Base-by-base conservation (phyloP, 2,797 vertebrate species). In the Hemitrygon akajei region DNA sequence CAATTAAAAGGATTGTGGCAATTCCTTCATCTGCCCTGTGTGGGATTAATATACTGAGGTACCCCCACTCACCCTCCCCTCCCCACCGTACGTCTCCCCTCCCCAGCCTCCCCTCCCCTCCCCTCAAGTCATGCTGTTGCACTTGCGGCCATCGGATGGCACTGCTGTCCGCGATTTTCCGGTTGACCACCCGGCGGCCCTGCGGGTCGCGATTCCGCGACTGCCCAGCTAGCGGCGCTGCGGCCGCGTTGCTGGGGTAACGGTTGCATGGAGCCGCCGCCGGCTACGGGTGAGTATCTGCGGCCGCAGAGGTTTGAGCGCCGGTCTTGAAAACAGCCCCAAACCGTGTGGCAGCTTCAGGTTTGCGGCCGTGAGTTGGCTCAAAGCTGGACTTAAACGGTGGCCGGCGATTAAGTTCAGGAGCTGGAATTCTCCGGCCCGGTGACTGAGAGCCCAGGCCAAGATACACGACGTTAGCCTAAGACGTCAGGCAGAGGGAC, bases 211-310 rank as follows among this genome's bases (percentile, higher is more conserved):
- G 47, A 27, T 84, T 27, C 25, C 81, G 1, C 9, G 25, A 5
- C 10, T 30, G 11, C 3, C 56, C 56, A 14, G 25, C 4, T 1
- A 81, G 56, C 2, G 25, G 47, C 81, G 25, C 22, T 30, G 81
- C 81, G 14, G 25, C 34, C 10, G 25, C n/a, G 86, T 89, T 89
- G 86, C 86, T 69, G 16, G 60, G 86, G 86, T 89, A 89, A 89
- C 86, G 63, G 86, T 82, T 34, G 30, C 71, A 75, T 75, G 71
- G 20, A 22, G 71, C 16, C 16, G 60, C 86, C 18, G 63, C 60
- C n/a, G 60, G 14, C 86, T 89, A n/a, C 60, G 0, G 63, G 60
- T 69, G n/a, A 69, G 60, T 37, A 18, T 34, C 86, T 4, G 25
- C 56, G 82, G 86, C 30, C 63, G 86, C 0, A 47, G 18, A 40